phyloP scores from a whole-genome alignment of 1,140 invertebrate species.

The Semibalanus balanoides region DNA sequence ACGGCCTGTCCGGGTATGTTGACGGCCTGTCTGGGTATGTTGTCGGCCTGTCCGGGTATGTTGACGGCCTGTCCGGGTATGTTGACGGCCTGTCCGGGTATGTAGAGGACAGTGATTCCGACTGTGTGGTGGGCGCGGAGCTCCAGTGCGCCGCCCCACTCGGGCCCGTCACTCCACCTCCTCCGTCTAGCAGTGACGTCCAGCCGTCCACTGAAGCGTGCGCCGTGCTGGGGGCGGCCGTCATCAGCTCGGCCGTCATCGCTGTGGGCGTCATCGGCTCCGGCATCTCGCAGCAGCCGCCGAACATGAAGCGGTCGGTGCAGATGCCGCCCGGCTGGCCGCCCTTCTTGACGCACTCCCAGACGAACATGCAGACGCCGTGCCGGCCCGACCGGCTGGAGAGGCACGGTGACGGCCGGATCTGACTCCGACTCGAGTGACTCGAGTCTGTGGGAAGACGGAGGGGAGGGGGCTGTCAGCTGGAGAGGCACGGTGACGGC shows the following conservation, averaged over 20 bases:
- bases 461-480: no score
- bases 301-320: constrained; percentile 88
- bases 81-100: background rate
- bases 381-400: constrained; percentile 6
- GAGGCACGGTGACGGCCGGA: background rate
- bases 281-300: constrained; percentile 55
- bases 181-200: background rate
- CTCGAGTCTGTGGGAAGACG: background rate
- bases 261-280: background rate
- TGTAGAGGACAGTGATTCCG: background rate
- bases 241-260: background rate
- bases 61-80: background rate
- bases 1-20: background rate
- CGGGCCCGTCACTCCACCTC: no score
- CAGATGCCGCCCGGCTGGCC: constrained; percentile 81
- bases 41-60: background rate
- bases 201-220: background rate
- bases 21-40: background rate
- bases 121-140: no score
- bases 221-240: no score
- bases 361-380: constrained; percentile 90
- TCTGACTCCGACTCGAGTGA: background rate
- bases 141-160: no score
- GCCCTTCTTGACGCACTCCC: constrained; percentile 81
- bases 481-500: no score